Percentiles rank a stretch among this genome's conserved stretches.
These are phyloP conservation scores for Sphenopsis melanotis DNA, from an alignment of 2,797 vertebrate genomes.

Conservation along the genomic window DNA sequence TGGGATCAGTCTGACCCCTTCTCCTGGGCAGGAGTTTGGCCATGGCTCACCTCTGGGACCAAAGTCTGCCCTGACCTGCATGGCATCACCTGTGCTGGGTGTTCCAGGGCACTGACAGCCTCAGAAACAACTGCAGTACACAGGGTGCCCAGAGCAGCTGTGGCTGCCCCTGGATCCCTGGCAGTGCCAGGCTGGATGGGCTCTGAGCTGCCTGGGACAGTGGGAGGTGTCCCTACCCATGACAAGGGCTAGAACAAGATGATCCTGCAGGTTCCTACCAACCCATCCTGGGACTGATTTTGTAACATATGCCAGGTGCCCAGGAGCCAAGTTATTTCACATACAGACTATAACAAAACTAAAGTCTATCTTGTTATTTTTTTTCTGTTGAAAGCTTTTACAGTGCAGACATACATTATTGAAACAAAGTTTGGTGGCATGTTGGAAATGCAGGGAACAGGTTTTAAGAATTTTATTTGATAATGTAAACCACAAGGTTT, in stretches of 20 bases:
- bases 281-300: background rate
- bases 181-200: background rate
- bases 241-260: background rate
- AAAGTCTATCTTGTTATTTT: background rate
- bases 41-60: too few species aligned
- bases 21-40: background rate
- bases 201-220: too few species aligned
- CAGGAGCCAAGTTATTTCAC: background rate
- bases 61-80: fast-evolving
- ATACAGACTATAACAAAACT: background rate
- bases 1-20: too few species aligned
- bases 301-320: background rate
- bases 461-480: background rate
- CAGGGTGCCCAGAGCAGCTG: background rate
- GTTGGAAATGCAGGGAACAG: background rate
- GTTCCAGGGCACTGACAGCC: too few species aligned
- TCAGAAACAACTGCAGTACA: background rate
- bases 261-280: background rate
- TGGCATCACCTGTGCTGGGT: background rate
- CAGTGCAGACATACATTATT: background rate
- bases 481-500: conserved; percentile 4
- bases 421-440: background rate
- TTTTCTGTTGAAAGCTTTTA: background rate
- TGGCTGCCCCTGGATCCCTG: background rate
- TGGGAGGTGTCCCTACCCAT: too few species aligned